Base-by-base conservation (phyloP, 2,113 vertebrate species). In the Columba livia region DNA sequence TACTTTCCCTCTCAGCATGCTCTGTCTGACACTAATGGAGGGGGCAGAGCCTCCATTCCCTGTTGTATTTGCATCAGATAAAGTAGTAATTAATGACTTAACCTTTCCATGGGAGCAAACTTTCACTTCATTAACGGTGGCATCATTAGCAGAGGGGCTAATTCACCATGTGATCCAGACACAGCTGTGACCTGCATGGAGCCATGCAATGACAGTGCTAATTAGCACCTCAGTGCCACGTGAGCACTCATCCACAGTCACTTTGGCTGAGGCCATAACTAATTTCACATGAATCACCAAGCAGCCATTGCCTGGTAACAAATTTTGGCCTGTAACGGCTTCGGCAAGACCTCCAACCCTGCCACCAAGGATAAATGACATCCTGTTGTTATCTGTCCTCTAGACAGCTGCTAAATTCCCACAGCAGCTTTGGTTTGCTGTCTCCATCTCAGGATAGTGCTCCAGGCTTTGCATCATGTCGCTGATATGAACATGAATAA, bases 311-410 rank as follows among this genome's bases (percentile, higher is more conserved):
- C 70, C 66, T 69, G 53, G 75, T 81, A 87, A 86, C 88, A 86
- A 69, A 89, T 79, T 75, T 90, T 92, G 93, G 72, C 79, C 85
- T 89, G 53, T 83, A 71, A 67, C 67, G 78, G 44, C 72, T 92
- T 86, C 6, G 2, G 16, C n/a, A 28, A 84, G 88, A 89, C 85
- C 87, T 91, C 84, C 54, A 75, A 44, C 53, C 79, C 79, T 57
- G 85, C 50, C 3, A 3, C 62, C 0, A 23, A 84, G 42, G 77
- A 94, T 79, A 88, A 94, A 96, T 86, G 92, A 90, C 79, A 96
- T 94, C 88, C 92, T 96, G 87, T 73, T 88, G 72, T 83, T 93
- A 83, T 94, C 91, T 90, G 64, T 83, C 51, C 65, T 84, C 53
- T 40, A 65, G 53, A 36, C 79, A 94, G 90, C 95, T 78, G 79